Evolutionary conservation across 2,888 invertebrate species (phyloP).

Genomic region (Dimorphilus gyrociliatus): DNA sequence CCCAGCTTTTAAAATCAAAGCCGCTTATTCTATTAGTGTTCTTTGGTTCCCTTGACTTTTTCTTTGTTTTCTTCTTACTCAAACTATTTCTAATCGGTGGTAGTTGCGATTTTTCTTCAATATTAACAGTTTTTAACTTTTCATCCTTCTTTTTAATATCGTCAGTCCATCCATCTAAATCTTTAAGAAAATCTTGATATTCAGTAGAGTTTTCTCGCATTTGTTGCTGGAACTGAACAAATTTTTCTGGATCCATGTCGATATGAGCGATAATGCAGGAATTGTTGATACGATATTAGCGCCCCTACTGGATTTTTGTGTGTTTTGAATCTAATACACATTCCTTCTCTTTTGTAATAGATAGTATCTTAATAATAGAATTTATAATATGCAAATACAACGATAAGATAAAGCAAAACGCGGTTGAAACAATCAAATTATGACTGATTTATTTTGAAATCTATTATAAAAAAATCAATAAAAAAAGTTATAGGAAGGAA

Average conservation of each 20-base stretch:
- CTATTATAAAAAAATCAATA: too few species aligned
- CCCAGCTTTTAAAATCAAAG: slow-evolving; percentile 56
- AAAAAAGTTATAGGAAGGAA: too few species aligned
- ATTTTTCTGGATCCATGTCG: slow-evolving; percentile 34
- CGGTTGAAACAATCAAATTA: too few species aligned
- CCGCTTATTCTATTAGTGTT: slow-evolving; percentile 43
- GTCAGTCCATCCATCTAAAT: slow-evolving; percentile 44
- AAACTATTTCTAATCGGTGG: slow-evolving; percentile 32
- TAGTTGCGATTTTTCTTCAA: slow-evolving; percentile 11
- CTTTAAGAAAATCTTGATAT: slow-evolving; percentile 51
- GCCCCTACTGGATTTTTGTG: too few species aligned
- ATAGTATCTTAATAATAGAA: too few species aligned
- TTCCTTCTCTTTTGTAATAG: too few species aligned
- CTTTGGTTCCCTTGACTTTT: slow-evolving; percentile 13
- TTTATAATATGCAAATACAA: too few species aligned
- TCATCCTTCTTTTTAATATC: slow-evolving; percentile 29
- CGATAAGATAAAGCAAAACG: too few species aligned
- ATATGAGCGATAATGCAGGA: too few species aligned
- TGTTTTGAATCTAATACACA: too few species aligned
- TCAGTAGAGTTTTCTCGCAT: slow-evolving; percentile 55
- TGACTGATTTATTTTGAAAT: too few species aligned
- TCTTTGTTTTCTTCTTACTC: slow-evolving; percentile 25
- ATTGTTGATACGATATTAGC: too few species aligned
- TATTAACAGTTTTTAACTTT: slow-evolving; percentile 12
- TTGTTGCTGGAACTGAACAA: slow-evolving; percentile 52